phyloP scores from a whole-genome alignment of 2,888 invertebrate genomes.

The Eledona agricola region DNA sequence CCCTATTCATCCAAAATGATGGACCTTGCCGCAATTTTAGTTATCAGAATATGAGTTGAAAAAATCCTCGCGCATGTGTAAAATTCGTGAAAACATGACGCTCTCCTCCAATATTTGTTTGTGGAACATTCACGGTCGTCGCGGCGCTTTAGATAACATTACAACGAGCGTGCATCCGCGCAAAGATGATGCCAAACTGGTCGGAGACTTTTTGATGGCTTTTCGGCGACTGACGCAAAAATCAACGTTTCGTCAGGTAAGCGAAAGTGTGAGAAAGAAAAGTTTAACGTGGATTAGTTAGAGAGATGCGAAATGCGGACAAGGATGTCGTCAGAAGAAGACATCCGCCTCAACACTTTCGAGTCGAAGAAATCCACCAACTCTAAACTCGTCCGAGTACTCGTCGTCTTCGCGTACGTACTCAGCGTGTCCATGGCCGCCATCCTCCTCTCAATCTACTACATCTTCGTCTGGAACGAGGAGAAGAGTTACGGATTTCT shows the following conservation, averaged over 20 bases:
- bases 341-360: constrained; percentile 41
- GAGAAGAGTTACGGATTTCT: constrained; percentile 51
- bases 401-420: constrained; percentile 83
- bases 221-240: background rate
- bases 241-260: background rate
- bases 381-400: constrained; percentile 69
- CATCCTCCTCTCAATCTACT: constrained; percentile 81
- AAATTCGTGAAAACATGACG: constrained; percentile 39
- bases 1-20: constrained; percentile 13
- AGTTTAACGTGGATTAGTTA: background rate
- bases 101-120: constrained; percentile 36
- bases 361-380: too few relatives aligned
- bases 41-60: constrained; percentile 24
- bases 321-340: constrained; percentile 47
- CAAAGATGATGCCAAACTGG: constrained; percentile 18
- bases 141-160: constrained; percentile 38
- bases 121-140: constrained; percentile 39
- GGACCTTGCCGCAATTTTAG: constrained; percentile 8
- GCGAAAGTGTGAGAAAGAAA: background rate
- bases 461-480: constrained; percentile 84
- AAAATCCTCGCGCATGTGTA: constrained; percentile 38
- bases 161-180: constrained; percentile 29
- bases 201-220: background rate
- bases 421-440: constrained; percentile 88
- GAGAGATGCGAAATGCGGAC: background rate